These are phyloP conservation scores for Xanthorhoe designata DNA, from an alignment of 2,888 invertebrate genomes.

Conservation along the genomic window DNA sequence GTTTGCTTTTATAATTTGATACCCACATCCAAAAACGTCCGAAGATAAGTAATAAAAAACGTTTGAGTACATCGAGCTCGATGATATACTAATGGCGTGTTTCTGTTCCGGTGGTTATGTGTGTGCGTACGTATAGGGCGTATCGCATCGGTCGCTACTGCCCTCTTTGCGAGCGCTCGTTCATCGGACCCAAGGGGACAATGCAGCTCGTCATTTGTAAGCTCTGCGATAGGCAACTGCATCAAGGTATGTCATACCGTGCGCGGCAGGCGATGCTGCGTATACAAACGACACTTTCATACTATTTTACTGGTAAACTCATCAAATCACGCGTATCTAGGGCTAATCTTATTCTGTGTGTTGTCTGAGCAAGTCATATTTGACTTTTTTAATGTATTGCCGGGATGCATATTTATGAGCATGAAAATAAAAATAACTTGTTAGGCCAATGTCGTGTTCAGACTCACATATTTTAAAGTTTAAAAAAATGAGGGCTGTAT, in stretches of 20 bases:
- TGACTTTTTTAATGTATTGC: neutral
- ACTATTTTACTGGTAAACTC: neutral
- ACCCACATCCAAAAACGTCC: slow-evolving; percentile 29
- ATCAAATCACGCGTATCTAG: neutral
- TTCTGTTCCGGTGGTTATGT: slow-evolving; percentile 84
- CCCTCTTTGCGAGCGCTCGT: slow-evolving; percentile 89
- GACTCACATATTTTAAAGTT: neutral
- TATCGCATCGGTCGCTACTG: slow-evolving; percentile 91
- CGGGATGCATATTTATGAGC: neutral
- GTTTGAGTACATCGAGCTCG: slow-evolving; percentile 52
- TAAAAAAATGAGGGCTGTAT: no score
- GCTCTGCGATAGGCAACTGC: slow-evolving; percentile 85
- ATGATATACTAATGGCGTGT: slow-evolving; percentile 82
- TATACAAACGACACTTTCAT: slow-evolving; percentile 41
- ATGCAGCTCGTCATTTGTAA: slow-evolving; percentile 87
- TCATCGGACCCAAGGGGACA: slow-evolving; percentile 88
- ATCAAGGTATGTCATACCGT: slow-evolving; percentile 81
- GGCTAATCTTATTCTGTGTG: no score
- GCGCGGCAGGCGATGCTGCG: slow-evolving; percentile 38
- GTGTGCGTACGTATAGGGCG: slow-evolving; percentile 85
- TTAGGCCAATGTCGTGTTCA: neutral
- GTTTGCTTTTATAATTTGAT: slow-evolving; percentile 15
- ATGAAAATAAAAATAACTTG: neutral
- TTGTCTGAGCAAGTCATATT: neutral
- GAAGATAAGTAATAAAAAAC: slow-evolving; percentile 70